Evolutionary conservation across 2,888 invertebrate genomes (phyloP).

Genomic region (Eristalinus aeneus): DNA sequence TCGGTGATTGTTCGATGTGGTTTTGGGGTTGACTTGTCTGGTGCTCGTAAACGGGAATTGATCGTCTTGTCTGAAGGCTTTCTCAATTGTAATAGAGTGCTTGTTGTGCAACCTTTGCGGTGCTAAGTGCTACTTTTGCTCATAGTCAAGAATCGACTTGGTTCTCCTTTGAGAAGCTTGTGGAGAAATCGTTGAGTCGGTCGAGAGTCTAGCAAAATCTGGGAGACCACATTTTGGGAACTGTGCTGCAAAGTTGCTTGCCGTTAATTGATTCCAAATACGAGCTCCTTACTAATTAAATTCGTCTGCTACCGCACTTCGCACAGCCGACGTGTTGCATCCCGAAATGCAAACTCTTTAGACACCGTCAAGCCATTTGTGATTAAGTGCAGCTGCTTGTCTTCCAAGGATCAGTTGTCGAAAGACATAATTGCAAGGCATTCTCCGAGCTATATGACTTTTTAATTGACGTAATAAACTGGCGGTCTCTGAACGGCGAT

Average conservation of each 20-base stretch:
- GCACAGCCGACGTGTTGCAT: too few species aligned
- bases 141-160: neutral
- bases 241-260: too few species aligned
- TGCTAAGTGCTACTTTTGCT: neutral
- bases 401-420: neutral
- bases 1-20: constrained; percentile 32
- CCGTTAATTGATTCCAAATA: too few species aligned
- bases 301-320: too few species aligned
- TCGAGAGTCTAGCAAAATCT: neutral
- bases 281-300: too few species aligned
- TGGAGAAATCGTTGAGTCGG: neutral
- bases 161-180: neutral
- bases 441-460: neutral
- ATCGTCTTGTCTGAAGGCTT: constrained; percentile 51
- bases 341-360: too few species aligned
- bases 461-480: neutral
- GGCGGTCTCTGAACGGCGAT: neutral
- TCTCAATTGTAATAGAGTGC: neutral
- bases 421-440: neutral
- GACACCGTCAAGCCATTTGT: neutral
- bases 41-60: constrained; percentile 31
- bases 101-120: constrained; percentile 20
- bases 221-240: too few species aligned
- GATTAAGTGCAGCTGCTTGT: neutral
- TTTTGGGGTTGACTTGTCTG: constrained; percentile 7